Base-by-base conservation (phyloP, 2,797 vertebrate genomes). In the Ctenopoma multispine region DNA sequence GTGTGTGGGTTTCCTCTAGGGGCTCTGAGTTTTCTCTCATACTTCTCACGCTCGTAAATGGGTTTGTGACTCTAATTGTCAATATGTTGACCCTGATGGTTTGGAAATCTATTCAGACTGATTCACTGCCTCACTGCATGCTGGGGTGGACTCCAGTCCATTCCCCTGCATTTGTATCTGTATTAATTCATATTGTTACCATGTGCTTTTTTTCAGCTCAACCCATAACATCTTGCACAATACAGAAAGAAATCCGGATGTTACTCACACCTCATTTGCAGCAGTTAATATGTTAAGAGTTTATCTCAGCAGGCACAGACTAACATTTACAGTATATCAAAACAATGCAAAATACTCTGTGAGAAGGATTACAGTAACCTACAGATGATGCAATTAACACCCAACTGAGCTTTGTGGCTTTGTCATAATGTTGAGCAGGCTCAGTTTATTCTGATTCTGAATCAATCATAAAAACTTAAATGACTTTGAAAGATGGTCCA, bases 31-130 rank as follows among this genome's bases (percentile, higher is more conserved):
- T 85, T 57, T 54, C 54, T 55, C 54, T 75, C 57, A 21, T 20
- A 64, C 54, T 73, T 48, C 24, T 56, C 72, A 67, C 49, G 75
- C 67, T 72, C 71, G 59, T 60, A 79, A 84, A 81, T 75, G 41
- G 38, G 40, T 73, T 63, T 71, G 47, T 46, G 49, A 44, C 44
- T 74, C 47, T 68, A 63, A 69, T 54, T 67, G 54, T 51, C 60
- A 84, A 79, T 53, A 71, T 66, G 57, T 69, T 82, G 68, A 79
- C 41, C 34, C 13, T 70, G 54, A 69, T 38, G 43, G 59, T 77
- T 77, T 72, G 67, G 20, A 67, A 72, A 77, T 56, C 55, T 55
- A 71, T 65, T 41, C 48, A 75, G 55, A 29, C 36, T 43, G 8
- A 70, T 61, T 75, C 41, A 11, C 29, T 63, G 24, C 47, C n/a